Evolutionary conservation across 2,888 invertebrate genomes (phyloP).

Genomic region (Platycheirus albimanus): DNA sequence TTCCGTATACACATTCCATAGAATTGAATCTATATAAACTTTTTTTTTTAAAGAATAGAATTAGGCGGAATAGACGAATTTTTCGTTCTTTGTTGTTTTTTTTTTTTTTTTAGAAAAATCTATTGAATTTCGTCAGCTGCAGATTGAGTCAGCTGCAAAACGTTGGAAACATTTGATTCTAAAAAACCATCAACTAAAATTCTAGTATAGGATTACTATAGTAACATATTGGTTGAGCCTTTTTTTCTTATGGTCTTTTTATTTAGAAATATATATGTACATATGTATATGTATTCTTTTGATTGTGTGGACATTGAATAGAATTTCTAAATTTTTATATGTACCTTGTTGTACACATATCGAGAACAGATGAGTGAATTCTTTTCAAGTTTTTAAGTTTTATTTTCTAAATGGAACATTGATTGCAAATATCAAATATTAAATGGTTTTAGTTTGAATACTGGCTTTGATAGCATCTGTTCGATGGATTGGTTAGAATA

Average conservation of each 20-base stretch:
- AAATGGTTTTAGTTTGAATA: slow-evolving; percentile 1
- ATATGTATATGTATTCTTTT: no score
- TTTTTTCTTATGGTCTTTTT: no score
- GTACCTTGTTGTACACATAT: slow-evolving; percentile 44
- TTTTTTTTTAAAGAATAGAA: slow-evolving; percentile 44
- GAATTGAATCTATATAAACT: no score
- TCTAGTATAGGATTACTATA: slow-evolving; percentile 21
- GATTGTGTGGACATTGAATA: slow-evolving; percentile 32
- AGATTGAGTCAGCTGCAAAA: slow-evolving; percentile 50
- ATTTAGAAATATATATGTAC: no score
- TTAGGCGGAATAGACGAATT: slow-evolving; percentile 21
- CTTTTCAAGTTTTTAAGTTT: slow-evolving; percentile 40
- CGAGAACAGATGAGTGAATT: slow-evolving; percentile 51
- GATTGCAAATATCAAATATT: slow-evolving; percentile 42
- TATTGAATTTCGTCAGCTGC: slow-evolving; percentile 59
- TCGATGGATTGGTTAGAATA: neutral
- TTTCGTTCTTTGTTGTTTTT: no score
- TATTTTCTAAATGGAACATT: slow-evolving; percentile 35
- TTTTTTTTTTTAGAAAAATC: slow-evolving; percentile 1
- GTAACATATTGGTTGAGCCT: slow-evolving; percentile 40
- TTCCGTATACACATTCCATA: neutral
- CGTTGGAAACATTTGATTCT: slow-evolving; percentile 63
- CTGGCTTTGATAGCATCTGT: neutral
- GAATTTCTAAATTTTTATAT: slow-evolving; percentile 60
- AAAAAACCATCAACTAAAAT: slow-evolving; percentile 19